phyloP scores from a whole-genome alignment of 2,888 invertebrate genomes.

The Amphiduros pacificus region DNA sequence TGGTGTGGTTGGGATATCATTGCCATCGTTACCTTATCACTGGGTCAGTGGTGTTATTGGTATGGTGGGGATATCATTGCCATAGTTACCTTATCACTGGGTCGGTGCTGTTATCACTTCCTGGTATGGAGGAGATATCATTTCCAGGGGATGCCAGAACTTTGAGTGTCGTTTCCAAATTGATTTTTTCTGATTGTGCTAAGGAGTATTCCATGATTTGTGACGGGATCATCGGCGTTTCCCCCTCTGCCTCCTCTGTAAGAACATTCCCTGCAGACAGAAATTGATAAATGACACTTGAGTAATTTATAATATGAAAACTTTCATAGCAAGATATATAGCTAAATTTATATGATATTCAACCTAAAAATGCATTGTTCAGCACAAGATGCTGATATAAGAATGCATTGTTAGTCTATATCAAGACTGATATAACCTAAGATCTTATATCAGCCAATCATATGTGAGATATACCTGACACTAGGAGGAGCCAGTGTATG shows the following conservation, averaged over 20 bases:
- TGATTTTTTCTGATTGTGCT: constrained; percentile 62
- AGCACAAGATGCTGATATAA: too few relatives aligned
- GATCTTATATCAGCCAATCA: too few relatives aligned
- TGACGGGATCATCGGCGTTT: constrained; percentile 69
- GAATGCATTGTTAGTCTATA: too few relatives aligned
- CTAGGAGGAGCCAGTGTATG: constrained; percentile 84
- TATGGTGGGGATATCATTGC: too few relatives aligned
- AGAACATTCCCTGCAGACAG: constrained; percentile 68
- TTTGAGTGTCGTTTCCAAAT: constrained; percentile 62
- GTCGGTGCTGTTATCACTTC: constrained; percentile 62
- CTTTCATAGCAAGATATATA: too few relatives aligned
- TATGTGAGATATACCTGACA: constrained; percentile 65
- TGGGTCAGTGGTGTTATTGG: too few relatives aligned
- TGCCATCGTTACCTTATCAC: too few relatives aligned
- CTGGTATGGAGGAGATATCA: constrained; percentile 45
- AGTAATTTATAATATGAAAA: neutral
- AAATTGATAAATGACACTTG: neutral
- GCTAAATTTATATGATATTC: too few relatives aligned
- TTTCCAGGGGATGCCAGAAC: constrained; percentile 63
- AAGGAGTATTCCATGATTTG: constrained; percentile 70
- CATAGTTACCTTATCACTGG: constrained; percentile 65
- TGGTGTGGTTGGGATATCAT: too few relatives aligned
- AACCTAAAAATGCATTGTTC: too few relatives aligned
- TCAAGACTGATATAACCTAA: too few relatives aligned
- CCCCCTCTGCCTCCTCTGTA: constrained; percentile 71